Conservation (phyloP, 2,113 vertebrate species). For the Crotalus horridus region DNA sequence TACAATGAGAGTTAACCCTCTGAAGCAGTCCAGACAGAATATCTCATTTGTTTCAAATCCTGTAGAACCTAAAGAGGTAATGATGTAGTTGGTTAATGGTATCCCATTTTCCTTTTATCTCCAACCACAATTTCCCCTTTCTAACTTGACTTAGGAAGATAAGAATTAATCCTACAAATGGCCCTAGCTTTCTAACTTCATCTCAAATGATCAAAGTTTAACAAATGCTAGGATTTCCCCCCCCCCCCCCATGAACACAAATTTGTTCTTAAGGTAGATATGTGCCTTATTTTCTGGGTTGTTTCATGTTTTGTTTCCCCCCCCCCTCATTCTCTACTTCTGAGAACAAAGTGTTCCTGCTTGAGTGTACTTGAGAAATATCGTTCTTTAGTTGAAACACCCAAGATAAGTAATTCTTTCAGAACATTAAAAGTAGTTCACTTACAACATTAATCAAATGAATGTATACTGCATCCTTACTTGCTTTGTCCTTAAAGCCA, state of each 20-base stretch:
- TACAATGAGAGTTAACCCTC: background rate
- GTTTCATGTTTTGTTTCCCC: background rate
- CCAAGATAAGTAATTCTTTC: background rate
- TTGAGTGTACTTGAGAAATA: background rate
- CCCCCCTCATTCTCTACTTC: no score
- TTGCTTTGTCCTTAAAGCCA: background rate
- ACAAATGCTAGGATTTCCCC: background rate
- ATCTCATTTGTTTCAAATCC: background rate
- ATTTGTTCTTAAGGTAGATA: background rate
- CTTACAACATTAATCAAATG: background rate
- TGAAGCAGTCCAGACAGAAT: background rate
- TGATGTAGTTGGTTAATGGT: background rate
- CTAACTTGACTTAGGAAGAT: background rate
- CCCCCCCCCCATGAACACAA: accelerated
- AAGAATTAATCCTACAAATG: background rate
- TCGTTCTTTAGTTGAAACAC: background rate
- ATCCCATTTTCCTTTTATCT: background rate
- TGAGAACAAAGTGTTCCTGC: background rate
- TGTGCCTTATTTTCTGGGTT: background rate
- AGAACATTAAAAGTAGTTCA: background rate
- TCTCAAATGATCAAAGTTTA: background rate
- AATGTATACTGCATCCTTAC: background rate
- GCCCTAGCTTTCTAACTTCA: background rate
- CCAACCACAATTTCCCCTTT: background rate
- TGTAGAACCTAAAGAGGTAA: background rate